Conservation (phyloP, 2,113 vertebrate genomes). For the Pithys albifrons region DNA sequence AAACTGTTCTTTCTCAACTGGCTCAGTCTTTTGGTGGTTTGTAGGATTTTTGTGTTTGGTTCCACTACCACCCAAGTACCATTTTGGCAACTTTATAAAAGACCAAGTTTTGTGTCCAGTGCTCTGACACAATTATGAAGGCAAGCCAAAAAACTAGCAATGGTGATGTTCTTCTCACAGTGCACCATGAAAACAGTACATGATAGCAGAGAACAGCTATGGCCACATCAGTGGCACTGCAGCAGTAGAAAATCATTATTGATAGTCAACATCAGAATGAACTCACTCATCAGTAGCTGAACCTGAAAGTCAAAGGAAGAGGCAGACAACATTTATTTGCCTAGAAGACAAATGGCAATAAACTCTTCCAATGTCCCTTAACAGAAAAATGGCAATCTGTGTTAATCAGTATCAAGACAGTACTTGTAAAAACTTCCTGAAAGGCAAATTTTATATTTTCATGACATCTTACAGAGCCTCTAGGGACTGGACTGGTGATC, state of each 20-base stretch:
- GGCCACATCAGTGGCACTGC: background rate
- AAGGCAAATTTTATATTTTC: background rate
- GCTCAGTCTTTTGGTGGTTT: background rate
- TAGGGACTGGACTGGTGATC: background rate
- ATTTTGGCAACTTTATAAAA: background rate
- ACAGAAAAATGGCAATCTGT: background rate
- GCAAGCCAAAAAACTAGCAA: background rate
- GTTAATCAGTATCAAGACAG: background rate
- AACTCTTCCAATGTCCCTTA: background rate
- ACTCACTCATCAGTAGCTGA: background rate
- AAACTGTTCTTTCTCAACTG: background rate
- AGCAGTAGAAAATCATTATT: background rate
- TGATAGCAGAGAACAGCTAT: background rate
- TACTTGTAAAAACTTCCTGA: background rate
- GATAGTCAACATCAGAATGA: background rate
- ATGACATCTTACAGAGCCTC: background rate
- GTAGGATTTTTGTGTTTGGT: background rate
- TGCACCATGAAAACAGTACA: accelerated
- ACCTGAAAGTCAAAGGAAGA: background rate
- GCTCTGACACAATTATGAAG: background rate
- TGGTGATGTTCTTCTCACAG: background rate
- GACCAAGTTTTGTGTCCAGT: background rate
- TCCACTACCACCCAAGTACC: background rate
- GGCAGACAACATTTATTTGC: background rate
- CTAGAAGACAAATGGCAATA: background rate